A percentile compares a stretch with the other conserved stretches of the same genome.
These are phyloP conservation scores for Glandiceps talaboti DNA, from an alignment of 53 echinoderm and acorn worm species.

Conservation along the genomic window DNA sequence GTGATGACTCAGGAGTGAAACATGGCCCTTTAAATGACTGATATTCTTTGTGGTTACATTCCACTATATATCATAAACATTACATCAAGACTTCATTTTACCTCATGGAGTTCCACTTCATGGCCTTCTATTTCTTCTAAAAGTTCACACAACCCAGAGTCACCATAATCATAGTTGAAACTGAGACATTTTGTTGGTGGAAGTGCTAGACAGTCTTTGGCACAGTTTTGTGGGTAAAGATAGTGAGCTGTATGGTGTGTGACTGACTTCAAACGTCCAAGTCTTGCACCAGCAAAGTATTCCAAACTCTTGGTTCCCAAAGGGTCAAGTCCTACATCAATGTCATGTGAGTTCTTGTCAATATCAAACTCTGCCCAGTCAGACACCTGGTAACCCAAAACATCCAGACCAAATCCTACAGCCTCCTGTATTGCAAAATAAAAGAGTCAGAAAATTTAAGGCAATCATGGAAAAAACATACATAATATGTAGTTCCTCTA, in stretches of 20 bases:
- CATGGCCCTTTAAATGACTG: no score
- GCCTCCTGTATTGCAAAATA: constrained; percentile 9
- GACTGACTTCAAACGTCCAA: constrained; percentile 29
- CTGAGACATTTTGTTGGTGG: constrained; percentile 41
- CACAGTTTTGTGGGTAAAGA: constrained; percentile 34
- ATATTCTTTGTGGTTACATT: no score
- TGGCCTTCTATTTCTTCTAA: constrained; percentile 41
- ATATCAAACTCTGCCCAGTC: constrained; percentile 16
- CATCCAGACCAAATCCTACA: constrained; percentile 19
- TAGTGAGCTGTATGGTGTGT: constrained; percentile 8
- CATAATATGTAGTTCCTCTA: no score
- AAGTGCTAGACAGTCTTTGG: constrained; percentile 32
- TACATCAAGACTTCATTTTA: no score
- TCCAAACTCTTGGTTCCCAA: constrained; percentile 8
- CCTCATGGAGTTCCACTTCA: constrained; percentile 38
- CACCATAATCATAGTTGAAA: constrained; percentile 35
- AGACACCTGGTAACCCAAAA: constrained; percentile 35
- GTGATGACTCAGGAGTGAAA: no score
- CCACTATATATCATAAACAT: no score
- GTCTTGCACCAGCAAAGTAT: constrained; percentile 24
- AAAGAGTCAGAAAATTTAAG: no score
- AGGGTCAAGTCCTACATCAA: background rate
- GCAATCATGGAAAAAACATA: no score
- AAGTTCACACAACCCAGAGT: constrained; percentile 19
- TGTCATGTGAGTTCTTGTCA: background rate